Evolutionary conservation across 2,797 vertebrate genomes (phyloP).

Genomic region (Cossypha polioptera): DNA sequence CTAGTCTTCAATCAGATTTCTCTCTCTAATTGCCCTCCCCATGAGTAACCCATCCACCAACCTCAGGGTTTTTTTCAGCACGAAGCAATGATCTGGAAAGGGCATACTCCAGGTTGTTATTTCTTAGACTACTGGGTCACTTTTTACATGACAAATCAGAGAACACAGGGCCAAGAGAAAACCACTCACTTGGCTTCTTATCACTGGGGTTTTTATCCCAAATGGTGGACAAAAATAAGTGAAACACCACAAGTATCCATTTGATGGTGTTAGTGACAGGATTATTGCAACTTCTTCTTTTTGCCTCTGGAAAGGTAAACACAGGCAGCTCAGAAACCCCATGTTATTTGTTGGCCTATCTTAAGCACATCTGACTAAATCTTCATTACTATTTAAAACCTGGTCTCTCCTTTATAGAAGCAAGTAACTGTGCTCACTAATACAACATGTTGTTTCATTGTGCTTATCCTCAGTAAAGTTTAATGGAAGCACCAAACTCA

Average conservation of each 20-base stretch:
- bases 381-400: not conserved
- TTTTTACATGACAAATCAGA: not conserved
- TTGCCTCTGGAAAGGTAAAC: not conserved
- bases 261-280: not conserved
- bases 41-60: not conserved
- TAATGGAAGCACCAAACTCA: not conserved
- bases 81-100: not conserved
- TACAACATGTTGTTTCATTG: not conserved
- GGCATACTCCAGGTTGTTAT: not conserved
- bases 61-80: not conserved
- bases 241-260: not conserved
- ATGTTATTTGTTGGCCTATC: not conserved
- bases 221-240: not conserved
- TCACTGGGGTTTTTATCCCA: not conserved
- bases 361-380: not conserved
- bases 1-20: not conserved
- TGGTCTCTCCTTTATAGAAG: not conserved
- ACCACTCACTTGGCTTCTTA: not conserved
- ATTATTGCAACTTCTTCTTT: not conserved
- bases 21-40: not conserved
- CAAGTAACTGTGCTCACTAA: not conserved
- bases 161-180: not conserved
- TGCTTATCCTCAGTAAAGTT: not conserved
- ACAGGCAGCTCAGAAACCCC: not conserved
- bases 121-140: not conserved